These are phyloP conservation scores for Oreochromis mossambicus DNA, from an alignment of 2,797 vertebrate species.

Conservation along the genomic window DNA sequence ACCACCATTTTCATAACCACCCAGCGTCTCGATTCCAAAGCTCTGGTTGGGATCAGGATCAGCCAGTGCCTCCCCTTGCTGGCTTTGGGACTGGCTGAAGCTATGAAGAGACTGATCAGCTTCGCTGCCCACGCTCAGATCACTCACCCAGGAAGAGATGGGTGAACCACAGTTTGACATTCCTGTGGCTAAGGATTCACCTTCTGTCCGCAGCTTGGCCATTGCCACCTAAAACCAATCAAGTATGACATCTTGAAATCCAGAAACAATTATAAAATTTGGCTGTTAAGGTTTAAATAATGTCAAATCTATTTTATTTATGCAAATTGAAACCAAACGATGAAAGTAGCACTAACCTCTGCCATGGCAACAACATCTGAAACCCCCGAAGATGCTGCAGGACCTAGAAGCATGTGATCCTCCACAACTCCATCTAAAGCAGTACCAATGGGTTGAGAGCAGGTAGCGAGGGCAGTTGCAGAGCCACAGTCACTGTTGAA, in stretches of 20 bases:
- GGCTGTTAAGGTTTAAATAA: background rate
- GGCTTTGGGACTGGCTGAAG: slow-evolving; percentile 88
- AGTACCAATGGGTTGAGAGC: slow-evolving; percentile 81
- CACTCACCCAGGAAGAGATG: slow-evolving; percentile 92
- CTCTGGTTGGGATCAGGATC: slow-evolving; percentile 70
- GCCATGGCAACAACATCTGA: slow-evolving; percentile 80
- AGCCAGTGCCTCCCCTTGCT: slow-evolving; percentile 87
- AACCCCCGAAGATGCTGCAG: slow-evolving; percentile 70
- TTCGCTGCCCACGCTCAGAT: slow-evolving; percentile 88
- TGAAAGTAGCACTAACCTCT: slow-evolving; percentile 72
- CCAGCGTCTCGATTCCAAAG: slow-evolving; percentile 50
- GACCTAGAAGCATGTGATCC: slow-evolving; percentile 34
- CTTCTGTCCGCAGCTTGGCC: slow-evolving; percentile 75
- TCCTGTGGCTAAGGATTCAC: slow-evolving; percentile 72
- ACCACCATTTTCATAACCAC: background rate
- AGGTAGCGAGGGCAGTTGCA: slow-evolving; percentile 80
- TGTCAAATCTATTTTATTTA: background rate
- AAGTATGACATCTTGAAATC: background rate
- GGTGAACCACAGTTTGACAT: slow-evolving; percentile 82
- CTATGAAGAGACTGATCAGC: slow-evolving; percentile 90
- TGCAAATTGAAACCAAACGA: background rate
- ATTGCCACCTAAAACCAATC: slow-evolving; percentile 59
- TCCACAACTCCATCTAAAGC: slow-evolving; percentile 79
- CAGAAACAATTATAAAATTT: background rate
- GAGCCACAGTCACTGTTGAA: slow-evolving; percentile 91